These are phyloP conservation scores for Yponomeuta cagnagella DNA, from an alignment of 2,888 invertebrate genomes.

Conservation along the genomic window DNA sequence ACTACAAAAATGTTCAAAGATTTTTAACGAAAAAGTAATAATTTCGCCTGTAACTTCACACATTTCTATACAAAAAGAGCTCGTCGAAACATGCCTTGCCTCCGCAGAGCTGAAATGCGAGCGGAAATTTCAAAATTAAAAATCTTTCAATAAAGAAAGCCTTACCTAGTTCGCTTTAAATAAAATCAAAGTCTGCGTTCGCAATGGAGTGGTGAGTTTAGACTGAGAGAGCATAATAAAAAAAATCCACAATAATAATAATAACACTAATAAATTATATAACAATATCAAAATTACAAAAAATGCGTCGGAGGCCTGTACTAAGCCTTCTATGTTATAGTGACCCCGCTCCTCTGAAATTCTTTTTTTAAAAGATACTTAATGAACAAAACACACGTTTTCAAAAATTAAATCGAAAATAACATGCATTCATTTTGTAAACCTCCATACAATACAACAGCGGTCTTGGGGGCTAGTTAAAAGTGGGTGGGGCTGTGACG, in stretches of 20 bases:
- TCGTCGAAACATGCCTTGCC: not conserved
- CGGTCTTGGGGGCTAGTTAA: too few species aligned
- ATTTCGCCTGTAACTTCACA: not conserved
- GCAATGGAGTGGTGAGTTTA: not conserved
- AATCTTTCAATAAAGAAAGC: conserved; percentile 39
- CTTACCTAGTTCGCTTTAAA: conserved; percentile 35
- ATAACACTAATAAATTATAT: too few species aligned
- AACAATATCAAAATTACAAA: too few species aligned
- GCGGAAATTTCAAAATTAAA: conserved; percentile 18
- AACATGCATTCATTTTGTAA: too few species aligned
- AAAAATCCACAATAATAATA: not conserved
- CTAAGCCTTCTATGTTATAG: too few species aligned
- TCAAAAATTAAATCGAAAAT: too few species aligned
- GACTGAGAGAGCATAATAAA: not conserved
- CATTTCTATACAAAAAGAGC: not conserved
- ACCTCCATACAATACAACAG: too few species aligned
- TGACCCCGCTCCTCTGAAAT: too few species aligned
- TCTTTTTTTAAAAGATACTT: too few species aligned
- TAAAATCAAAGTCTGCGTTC: conserved; percentile 38
- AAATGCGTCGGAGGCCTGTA: too few species aligned
- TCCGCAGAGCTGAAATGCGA: not conserved
- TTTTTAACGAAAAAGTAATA: not conserved
- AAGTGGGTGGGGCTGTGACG: too few species aligned
- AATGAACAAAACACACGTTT: too few species aligned
- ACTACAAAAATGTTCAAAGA: not conserved